Percentiles rank a stretch among this genome's conserved stretches.
phyloP scores from a whole-genome alignment of 2,797 vertebrate genomes.

The Decapterus maruadsi region DNA sequence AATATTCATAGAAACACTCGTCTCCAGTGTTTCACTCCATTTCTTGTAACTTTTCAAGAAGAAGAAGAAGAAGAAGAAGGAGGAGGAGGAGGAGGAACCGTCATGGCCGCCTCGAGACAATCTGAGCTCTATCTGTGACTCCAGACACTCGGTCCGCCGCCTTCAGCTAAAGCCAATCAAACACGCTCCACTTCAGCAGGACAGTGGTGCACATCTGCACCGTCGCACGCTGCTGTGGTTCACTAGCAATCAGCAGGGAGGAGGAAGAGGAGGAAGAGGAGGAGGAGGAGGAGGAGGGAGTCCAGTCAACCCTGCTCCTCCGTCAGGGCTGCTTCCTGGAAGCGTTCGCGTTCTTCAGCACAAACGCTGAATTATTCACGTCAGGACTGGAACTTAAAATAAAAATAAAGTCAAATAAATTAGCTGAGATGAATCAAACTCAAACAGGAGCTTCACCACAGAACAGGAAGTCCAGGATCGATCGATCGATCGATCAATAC shows the following conservation, averaged over 20 bases:
- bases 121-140: background rate
- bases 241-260: too few relatives aligned
- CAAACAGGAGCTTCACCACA: background rate
- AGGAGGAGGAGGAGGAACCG: too few relatives aligned
- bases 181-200: too few relatives aligned
- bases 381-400: background rate
- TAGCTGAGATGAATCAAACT: background rate
- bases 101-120: background rate
- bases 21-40: constrained; percentile 21
- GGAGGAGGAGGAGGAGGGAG: too few relatives aligned
- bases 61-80: background rate
- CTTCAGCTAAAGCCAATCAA: background rate
- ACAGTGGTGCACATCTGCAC: too few relatives aligned
- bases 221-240: too few relatives aligned
- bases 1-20: constrained; percentile 13
- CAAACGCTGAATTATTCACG: constrained; percentile 7
- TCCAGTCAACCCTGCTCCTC: background rate
- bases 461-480: background rate
- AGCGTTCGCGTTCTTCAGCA: background rate
- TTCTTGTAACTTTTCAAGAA: constrained; percentile 3
- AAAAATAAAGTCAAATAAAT: background rate
- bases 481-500: too few relatives aligned
- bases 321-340: background rate
- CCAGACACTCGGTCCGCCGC: background rate
- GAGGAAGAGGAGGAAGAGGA: too few relatives aligned